Percentiles rank a stretch among this genome's conserved stretches.
Evolutionary conservation across 2,113 vertebrate species (phyloP).

Genomic region (Dermatemys mawii): DNA sequence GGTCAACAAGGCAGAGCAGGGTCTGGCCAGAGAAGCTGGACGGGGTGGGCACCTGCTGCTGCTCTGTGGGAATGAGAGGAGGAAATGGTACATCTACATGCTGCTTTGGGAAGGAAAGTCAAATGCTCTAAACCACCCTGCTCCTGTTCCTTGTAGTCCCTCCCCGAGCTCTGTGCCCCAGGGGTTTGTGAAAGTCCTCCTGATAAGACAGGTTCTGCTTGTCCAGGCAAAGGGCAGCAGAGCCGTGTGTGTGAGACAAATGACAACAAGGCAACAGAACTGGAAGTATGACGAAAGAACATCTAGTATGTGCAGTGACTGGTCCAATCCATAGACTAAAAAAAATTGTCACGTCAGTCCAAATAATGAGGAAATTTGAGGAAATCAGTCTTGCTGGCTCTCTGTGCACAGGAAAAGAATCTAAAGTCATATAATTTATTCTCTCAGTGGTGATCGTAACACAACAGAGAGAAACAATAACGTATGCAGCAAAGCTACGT

Average conservation of each 20-base stretch:
- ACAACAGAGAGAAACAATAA: neutral
- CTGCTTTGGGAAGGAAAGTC: neutral
- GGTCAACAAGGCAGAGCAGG: too few species aligned
- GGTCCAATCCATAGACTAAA: neutral
- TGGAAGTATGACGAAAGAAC: neutral
- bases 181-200: neutral
- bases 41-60: neutral
- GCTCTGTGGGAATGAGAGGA: neutral
- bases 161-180: neutral
- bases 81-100: neutral
- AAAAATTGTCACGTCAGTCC: neutral
- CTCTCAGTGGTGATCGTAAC: neutral
- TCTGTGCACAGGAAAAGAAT: neutral
- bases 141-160: neutral
- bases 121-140: too few species aligned
- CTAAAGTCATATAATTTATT: neutral
- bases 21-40: too few species aligned
- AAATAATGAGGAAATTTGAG: neutral
- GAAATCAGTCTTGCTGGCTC: neutral
- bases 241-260: neutral
- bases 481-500: neutral
- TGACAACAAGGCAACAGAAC: neutral
- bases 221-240: neutral
- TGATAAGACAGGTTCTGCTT: too few species aligned
- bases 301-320: neutral